Evolutionary conservation across 2,888 invertebrate genomes (phyloP).

Genomic region (Slavum lentiscoides): DNA sequence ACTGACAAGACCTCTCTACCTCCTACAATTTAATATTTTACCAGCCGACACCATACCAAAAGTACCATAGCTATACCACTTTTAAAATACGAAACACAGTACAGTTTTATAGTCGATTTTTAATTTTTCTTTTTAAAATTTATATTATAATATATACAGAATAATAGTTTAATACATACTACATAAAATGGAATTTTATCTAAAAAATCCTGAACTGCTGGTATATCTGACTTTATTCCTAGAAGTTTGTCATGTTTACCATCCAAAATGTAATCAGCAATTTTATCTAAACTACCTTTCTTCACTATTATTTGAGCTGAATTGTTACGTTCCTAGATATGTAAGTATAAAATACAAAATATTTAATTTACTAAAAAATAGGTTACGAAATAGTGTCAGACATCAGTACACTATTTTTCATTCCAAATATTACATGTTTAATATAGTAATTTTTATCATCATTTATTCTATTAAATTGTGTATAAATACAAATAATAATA

Average conservation of each 20-base stretch:
- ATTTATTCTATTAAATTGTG: neutral
- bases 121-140: neutral
- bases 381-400: neutral
- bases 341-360: conserved; percentile 2
- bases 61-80: no score
- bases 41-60: no score
- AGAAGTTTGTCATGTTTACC: conserved; percentile 81
- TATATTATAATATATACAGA: neutral
- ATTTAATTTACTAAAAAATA: neutral
- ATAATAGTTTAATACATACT: conserved; percentile 63
- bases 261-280: conserved; percentile 84
- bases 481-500: no score
- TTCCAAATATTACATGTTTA: no score
- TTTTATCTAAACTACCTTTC: conserved; percentile 71
- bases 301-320: conserved; percentile 55
- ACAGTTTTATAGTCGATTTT: neutral
- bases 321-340: conserved; percentile 16
- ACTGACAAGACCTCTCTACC: no score
- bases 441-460: neutral
- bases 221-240: conserved; percentile 71
- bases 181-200: conserved; percentile 85
- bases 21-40: no score
- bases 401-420: no score
- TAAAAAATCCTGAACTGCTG: conserved; percentile 83
- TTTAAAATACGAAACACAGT: no score